Base-by-base conservation (phyloP, 2,888 invertebrate genomes). In the Clusia tigrina region DNA sequence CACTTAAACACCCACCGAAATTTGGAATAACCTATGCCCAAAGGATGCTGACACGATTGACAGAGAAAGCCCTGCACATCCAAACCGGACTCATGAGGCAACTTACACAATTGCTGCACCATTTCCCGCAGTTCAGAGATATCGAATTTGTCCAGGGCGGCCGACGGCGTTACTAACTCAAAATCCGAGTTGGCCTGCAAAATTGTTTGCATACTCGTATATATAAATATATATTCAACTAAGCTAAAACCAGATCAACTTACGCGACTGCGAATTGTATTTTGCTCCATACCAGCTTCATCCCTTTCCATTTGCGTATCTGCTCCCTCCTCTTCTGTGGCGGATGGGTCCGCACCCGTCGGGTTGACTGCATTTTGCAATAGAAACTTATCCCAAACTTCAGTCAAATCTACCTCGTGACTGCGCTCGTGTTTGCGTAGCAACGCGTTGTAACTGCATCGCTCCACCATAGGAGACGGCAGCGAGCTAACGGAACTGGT, bases 41-140 rank as follows among this genome's bases (percentile, higher is more conserved):
- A 84, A 0, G 87, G 84, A 69, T 87, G 85, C 53, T 86, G 86
- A 56, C 84, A 84, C 23, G 78, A 76, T 70, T 89, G 88, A 80
- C 97, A 97, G 70, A 91, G 88, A 83, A 94, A 97, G 77, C 95
- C 93, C 81, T 97, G 96, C 17, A 85, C 81, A 81, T 95, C 93
- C 22, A 97, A 85, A 0, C 96, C 96, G 66, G 88, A 88, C 81
- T 97, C 96, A 54, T 86, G 87, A 0, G 91, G 87, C 59, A 94
- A 83, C 68, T 85, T 86, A 20, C 90, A 90, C 26, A 93, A 78
- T 71, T 90, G 89, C 52, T 87, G 85, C 10, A 90, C 87, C 83
- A 92, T 86, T 71, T 85, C 85, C 64, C 88, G 86, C 61, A 89
- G 77, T 68, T 89, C 89, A 37, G 77, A 81, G 53, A 85, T 84